Evolutionary conservation across 1,140 invertebrate species (phyloP).

Genomic region (Solenopsis invicta): DNA sequence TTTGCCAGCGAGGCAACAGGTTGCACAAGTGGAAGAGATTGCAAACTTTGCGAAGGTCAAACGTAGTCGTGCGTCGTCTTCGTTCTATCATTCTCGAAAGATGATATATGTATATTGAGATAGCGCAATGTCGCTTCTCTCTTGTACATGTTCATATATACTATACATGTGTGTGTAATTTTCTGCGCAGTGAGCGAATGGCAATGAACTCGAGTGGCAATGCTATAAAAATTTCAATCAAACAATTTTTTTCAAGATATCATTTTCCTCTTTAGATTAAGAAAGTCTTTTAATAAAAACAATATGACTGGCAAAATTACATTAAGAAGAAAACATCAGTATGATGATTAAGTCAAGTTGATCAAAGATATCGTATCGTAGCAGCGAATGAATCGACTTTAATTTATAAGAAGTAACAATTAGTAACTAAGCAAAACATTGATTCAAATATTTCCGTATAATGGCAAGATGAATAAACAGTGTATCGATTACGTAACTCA

Average conservation of each 20-base stretch:
- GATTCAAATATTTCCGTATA: slow-evolving; percentile 27
- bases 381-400: neutral
- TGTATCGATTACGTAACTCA: slow-evolving; percentile 4
- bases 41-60: slow-evolving; percentile 69
- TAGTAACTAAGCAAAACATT: neutral
- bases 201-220: neutral
- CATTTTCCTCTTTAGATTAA: too few species aligned
- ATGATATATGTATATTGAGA: slow-evolving; percentile 20
- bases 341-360: neutral
- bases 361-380: slow-evolving; percentile 1
- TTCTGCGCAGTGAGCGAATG: neutral
- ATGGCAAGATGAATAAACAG: neutral
- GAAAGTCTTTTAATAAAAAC: neutral
- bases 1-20: slow-evolving; percentile 73
- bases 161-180: neutral
- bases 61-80: slow-evolving; percentile 57
- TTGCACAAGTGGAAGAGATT: slow-evolving; percentile 67
- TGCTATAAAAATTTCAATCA: neutral
- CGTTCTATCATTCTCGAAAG: slow-evolving; percentile 40
- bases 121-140: neutral
- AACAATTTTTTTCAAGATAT: neutral
- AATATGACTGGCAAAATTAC: neutral
- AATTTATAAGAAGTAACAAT: neutral
- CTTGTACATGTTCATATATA: neutral
- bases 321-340: neutral